Percentiles rank a stretch among this genome's conserved stretches.
phyloP scores from a whole-genome alignment of 2,113 vertebrate species.

The Ariopsis seemanni region DNA sequence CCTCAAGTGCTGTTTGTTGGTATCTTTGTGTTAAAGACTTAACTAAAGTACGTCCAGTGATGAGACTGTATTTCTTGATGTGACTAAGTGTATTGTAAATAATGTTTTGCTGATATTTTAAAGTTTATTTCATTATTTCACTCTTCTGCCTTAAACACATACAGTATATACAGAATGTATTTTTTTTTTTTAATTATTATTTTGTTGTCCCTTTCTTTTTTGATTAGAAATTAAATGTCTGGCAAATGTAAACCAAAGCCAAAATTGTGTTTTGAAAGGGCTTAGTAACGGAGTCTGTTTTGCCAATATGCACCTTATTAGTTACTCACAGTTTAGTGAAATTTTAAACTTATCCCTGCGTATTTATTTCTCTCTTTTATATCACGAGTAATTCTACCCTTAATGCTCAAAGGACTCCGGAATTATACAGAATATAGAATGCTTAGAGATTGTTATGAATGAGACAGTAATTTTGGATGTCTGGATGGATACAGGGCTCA shows the following conservation, averaged over 20 bases:
- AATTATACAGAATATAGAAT: neutral
- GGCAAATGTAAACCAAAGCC: slow-evolving; percentile 22
- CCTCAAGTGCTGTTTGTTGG: slow-evolving; percentile 26
- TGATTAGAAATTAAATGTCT: neutral
- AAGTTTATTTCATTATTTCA: neutral
- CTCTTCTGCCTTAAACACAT: neutral
- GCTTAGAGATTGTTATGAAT: neutral
- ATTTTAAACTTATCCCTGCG: neutral
- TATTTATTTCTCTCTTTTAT: slow-evolving; percentile 39
- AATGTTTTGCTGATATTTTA: slow-evolving; percentile 15
- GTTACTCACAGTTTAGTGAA: slow-evolving; percentile 17
- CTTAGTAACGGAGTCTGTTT: slow-evolving; percentile 10
- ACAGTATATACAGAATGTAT: neutral
- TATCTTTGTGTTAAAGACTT: slow-evolving; percentile 3
- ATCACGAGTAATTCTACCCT: slow-evolving; percentile 4
- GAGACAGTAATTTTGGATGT: neutral
- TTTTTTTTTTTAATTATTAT: neutral
- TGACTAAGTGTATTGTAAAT: slow-evolving; percentile 39
- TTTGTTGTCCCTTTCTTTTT: neutral
- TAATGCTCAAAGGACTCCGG: neutral
- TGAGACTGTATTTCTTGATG: slow-evolving; percentile 8
- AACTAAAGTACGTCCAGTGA: neutral
- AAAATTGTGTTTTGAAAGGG: slow-evolving; percentile 13
- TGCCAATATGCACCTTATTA: slow-evolving; percentile 21
- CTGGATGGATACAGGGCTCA: neutral